Conservation (phyloP, 2,888 invertebrate genomes). For the Gandaritis pyraliata region DNA sequence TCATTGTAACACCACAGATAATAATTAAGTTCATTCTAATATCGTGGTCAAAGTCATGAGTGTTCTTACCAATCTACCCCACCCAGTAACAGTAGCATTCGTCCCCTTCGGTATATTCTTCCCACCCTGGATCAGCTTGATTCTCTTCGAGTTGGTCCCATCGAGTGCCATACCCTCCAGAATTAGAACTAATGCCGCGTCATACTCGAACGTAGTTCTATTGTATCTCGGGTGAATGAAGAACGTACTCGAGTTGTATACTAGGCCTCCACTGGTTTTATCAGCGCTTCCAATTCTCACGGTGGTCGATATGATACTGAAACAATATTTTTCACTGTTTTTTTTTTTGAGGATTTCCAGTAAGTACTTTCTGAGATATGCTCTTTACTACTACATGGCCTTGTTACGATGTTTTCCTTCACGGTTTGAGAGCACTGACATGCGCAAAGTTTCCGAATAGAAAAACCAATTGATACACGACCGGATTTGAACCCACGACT, state of each 20-base stretch:
- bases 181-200: slow-evolving; percentile 35
- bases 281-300: slow-evolving; percentile 64
- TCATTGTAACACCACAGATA: too few species aligned
- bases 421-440: too few species aligned
- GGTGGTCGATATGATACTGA: slow-evolving; percentile 47
- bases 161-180: slow-evolving; percentile 34
- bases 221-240: slow-evolving; percentile 34
- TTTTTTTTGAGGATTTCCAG: not conserved
- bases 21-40: too few species aligned
- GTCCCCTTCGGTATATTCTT: slow-evolving; percentile 24
- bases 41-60: not conserved
- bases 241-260: slow-evolving; percentile 29
- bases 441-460: too few species aligned
- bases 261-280: slow-evolving; percentile 39
- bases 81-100: slow-evolving; percentile 39
- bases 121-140: slow-evolving; percentile 28
- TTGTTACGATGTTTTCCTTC: too few species aligned
- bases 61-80: slow-evolving; percentile 47
- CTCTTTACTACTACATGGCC: too few species aligned
- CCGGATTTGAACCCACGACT: too few species aligned
- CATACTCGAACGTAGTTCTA: slow-evolving; percentile 33
- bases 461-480: too few species aligned
- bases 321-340: slow-evolving; percentile 23
- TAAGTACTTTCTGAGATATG: too few species aligned
- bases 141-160: slow-evolving; percentile 29